These are phyloP conservation scores for Anguilla obscura DNA, from an alignment of 2,797 vertebrate genomes.

Conservation along the genomic window DNA sequence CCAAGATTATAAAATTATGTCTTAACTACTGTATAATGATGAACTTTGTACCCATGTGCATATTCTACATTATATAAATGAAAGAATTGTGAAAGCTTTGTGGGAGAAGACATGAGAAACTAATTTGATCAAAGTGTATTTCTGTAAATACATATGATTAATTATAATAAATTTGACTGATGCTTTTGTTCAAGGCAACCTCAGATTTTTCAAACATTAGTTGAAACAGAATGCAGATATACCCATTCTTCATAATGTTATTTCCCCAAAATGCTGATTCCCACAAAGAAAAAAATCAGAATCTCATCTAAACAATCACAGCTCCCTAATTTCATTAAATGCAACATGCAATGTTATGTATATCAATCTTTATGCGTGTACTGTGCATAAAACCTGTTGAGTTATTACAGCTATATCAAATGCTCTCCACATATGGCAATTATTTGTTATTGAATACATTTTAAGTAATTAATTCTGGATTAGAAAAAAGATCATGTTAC, in stretches of 20 bases:
- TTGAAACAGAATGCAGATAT: background rate
- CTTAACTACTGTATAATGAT: background rate
- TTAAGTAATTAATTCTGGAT: background rate
- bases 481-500: background rate
- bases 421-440: background rate
- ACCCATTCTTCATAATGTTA: background rate
- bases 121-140: background rate
- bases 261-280: background rate
- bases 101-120: background rate
- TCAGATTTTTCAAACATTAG: background rate
- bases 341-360: background rate
- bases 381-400: background rate
- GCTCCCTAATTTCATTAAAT: background rate
- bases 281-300: background rate
- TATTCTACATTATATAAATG: background rate
- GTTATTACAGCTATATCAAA: background rate
- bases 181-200: background rate
- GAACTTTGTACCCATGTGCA: background rate
- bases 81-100: background rate
- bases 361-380: background rate
- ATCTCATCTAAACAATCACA: no score
- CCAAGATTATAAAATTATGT: background rate
- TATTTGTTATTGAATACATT: slow-evolving; percentile 1
- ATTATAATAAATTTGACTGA: background rate
- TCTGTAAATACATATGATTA: background rate